Evolutionary conservation across 1,140 invertebrate genomes (phyloP).

Genomic region (Achatina immaculata): DNA sequence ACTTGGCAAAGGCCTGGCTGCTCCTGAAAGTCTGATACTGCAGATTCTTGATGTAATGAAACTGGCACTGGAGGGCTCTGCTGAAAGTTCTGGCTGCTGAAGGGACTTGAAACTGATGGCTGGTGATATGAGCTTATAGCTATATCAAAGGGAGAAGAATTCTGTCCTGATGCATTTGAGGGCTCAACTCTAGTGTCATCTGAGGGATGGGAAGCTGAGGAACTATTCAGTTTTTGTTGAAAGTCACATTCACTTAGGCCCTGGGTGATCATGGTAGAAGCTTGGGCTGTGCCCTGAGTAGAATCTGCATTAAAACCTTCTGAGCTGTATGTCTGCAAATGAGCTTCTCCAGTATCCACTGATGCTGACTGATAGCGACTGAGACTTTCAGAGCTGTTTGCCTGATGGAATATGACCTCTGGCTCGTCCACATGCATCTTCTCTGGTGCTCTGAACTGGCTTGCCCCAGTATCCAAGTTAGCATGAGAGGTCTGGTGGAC

Average conservation of each 20-base stretch:
- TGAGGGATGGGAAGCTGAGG: background rate
- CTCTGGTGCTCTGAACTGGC: conserved; percentile 26
- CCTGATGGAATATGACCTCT: background rate
- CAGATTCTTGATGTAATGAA: background rate
- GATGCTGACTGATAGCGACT: background rate
- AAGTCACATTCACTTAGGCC: background rate
- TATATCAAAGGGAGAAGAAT: background rate
- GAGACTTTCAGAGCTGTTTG: background rate
- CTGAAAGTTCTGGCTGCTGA: background rate
- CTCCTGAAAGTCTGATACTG: background rate
- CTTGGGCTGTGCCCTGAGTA: background rate
- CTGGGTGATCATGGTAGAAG: background rate
- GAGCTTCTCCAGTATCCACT: background rate
- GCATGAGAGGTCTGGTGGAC: background rate
- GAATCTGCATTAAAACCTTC: background rate
- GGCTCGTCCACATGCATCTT: conserved; percentile 37
- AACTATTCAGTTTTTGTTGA: background rate
- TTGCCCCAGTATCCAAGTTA: background rate
- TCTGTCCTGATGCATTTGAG: background rate
- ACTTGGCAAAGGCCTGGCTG: background rate
- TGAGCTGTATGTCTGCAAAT: conserved; percentile 9
- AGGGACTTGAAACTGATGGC: background rate
- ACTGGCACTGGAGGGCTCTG: background rate
- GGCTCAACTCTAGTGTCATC: background rate
- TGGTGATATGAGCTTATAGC: background rate